These are phyloP conservation scores for Clivina fossor DNA, from an alignment of 2,888 invertebrate species.

Conservation along the genomic window DNA sequence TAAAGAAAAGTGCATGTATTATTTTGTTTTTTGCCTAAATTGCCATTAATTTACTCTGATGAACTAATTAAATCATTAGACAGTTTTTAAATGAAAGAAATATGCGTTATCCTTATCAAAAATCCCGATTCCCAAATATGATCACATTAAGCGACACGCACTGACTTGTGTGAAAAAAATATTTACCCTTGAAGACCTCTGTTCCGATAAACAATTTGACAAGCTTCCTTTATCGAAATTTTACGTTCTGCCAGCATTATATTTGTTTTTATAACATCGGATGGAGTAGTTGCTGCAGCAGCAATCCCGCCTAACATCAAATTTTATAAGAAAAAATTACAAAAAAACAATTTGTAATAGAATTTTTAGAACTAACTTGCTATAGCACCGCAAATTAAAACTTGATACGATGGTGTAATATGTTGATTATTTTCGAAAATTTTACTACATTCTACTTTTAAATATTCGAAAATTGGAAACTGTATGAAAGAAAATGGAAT, in stretches of 20 bases:
- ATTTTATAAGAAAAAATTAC: not conserved
- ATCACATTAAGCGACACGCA: too few relatives aligned
- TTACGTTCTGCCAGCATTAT: slow-evolving; percentile 84
- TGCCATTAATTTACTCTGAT: too few relatives aligned
- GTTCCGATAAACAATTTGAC: slow-evolving; percentile 63
- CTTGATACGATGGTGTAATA: slow-evolving; percentile 68
- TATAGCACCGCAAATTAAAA: slow-evolving; percentile 81
- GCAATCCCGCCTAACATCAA: slow-evolving; percentile 68
- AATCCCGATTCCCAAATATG: too few relatives aligned
- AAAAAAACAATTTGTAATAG: too few relatives aligned
- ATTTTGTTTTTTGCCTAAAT: too few relatives aligned
- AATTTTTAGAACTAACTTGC: slow-evolving; percentile 68
- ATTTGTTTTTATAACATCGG: slow-evolving; percentile 95
- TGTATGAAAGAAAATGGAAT: slow-evolving; percentile 95
- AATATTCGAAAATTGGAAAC: slow-evolving; percentile 91
- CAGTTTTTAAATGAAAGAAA: too few relatives aligned
- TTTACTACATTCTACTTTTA: slow-evolving; percentile 66
- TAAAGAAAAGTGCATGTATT: too few relatives aligned
- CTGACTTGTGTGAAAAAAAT: too few relatives aligned
- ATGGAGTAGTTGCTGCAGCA: slow-evolving; percentile 86
- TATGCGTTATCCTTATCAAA: too few relatives aligned
- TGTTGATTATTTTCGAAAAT: slow-evolving; percentile 34
- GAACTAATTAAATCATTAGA: too few relatives aligned
- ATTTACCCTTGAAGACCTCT: slow-evolving; percentile 71
- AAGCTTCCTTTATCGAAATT: slow-evolving; percentile 55